Evolutionary conservation across 2,113 vertebrate genomes (phyloP).

Genomic region (Spea bombifrons): DNA sequence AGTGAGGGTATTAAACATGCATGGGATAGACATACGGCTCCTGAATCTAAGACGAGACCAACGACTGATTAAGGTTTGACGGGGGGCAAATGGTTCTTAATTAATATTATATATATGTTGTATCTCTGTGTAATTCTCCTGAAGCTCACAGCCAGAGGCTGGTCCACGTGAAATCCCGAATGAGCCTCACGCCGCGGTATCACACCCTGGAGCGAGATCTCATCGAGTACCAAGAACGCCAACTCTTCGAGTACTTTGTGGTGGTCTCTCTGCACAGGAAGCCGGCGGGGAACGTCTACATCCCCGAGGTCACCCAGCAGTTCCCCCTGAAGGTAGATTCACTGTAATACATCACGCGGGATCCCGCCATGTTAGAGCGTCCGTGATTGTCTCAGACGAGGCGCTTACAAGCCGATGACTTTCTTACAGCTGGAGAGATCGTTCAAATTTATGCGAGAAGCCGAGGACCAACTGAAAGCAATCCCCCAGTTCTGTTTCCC

Average conservation of each 20-base stretch:
- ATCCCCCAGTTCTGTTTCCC: constrained; percentile 99
- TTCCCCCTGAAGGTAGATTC: constrained; percentile 89
- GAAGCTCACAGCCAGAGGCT: constrained; percentile 92
- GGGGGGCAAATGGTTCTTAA: too few relatives aligned
- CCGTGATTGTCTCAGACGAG: too few relatives aligned
- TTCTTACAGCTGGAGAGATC: constrained; percentile 83
- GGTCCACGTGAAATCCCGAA: constrained; percentile 89
- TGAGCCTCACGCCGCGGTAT: constrained; percentile 90
- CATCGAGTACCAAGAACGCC: constrained; percentile 96
- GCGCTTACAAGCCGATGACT: background rate
- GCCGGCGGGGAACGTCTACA: constrained; percentile 86
- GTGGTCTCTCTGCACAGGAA: constrained; percentile 97
- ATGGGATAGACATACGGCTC: too few relatives aligned
- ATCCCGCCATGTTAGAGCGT: too few relatives aligned
- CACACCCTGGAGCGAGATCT: constrained; percentile 93
- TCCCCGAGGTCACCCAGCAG: constrained; percentile 94
- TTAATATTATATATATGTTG: background rate
- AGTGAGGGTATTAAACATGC: too few relatives aligned
- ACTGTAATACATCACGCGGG: background rate
- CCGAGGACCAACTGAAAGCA: constrained; percentile 93
- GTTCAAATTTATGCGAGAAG: constrained; percentile 95
- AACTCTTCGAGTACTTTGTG: constrained; percentile 97
- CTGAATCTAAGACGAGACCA: too few relatives aligned
- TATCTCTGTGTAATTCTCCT: constrained; percentile 9
- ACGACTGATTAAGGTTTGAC: too few relatives aligned